Evolutionary conservation across 1,140 invertebrate species (phyloP), one percentile per base, ranked within the genome.

Genomic region (Drosophila lacteicornis): DNA sequence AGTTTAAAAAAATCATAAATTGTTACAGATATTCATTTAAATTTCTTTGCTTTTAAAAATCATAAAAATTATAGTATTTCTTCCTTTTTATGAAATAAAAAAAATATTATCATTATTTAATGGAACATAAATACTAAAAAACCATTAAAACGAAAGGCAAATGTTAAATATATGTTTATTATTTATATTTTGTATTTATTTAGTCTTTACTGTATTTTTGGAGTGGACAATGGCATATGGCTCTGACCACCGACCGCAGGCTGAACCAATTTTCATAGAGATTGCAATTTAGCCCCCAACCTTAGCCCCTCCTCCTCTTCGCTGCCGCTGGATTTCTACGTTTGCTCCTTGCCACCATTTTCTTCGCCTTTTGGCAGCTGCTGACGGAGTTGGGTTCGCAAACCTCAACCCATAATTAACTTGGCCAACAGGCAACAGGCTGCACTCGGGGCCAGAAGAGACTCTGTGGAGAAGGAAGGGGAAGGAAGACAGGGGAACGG

Each of bases 391-490:
- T 79, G 82, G 69, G 87, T 91, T 91, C 85, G 87, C 68, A 91
- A 91, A 91, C 86, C 87, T 91, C 87, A 91, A 81, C 87, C 86
- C 77, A 91, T 91, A 91, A 91, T 91, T 91, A 91, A 91, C 87
- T 82, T 90, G 73, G 66, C 79, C 82, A 77, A 59, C 79, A 87
- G 83, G 82, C 82, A 79, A 82, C 83, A 87, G 57, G 57, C 62
- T 45, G 40, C 57, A 45, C 40, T 45, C 12, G 12, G 17, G 27
- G 55, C 22, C 19, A 25, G 15, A 45, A 45, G 8, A 17, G 42
- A 38, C 51, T 13, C 27, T 6, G 12, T 36, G 1, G 3, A 7
- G 38, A 45, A 19, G 27, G 45, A 12, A 25, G 61, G 36, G 27
- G 30, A 22, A 43, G 40, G 36, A 30, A 30, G 27, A 65, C 27